Evolutionary conservation across 2,888 invertebrate species (phyloP), one percentile per base, ranked within the genome.

Genomic region (Acleris laterana): DNA sequence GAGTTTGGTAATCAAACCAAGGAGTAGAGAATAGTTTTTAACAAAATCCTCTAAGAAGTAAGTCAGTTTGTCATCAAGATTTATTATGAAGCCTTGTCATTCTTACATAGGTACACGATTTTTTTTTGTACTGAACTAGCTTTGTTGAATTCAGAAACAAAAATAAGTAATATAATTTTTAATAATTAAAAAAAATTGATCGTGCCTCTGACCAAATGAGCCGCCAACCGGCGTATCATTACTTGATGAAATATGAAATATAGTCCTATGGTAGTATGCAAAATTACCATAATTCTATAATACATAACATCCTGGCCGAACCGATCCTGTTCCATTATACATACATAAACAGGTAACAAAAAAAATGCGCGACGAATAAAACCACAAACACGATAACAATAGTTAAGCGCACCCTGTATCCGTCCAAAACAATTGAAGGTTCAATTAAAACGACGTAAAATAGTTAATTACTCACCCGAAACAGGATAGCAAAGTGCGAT

Each of bases 401-500:
- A 16, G 38, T 48, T 46, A 25, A 51, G 4, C 1, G 19, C 51
- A 38, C 44, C 25, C 32, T 57, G 32, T 48, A 56, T 48, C 56
- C 51, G 44, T 20, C 46, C 44, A 50, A 62, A 62, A 57, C 9
- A 62, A 55, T 57, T 51, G 50, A 46, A 62, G 19, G 51, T 57
- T 52, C 50, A 61, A 66, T 66, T 66, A 53, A 50, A 66, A 60
- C 62, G 55, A 56, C 19, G 38, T 64, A 53, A 62, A 62, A 58
- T 71, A 70, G 68, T 70, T 70, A 68, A 74, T 74, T 77, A 86
- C 92, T 88, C 75, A 93, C 92, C 90, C 75, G 85, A 83, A 86
- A 86, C 83, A 71, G 86, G 82, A 87, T 83, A 83, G 82, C 82
- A 84, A 74, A 87, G 78, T 78, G 82, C 84, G 79, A 87, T 84